Evolutionary conservation across 30 jellyfish, hydroid and myxozoan species (phyloP).

Genomic region (Clytia hemisphaerica): DNA sequence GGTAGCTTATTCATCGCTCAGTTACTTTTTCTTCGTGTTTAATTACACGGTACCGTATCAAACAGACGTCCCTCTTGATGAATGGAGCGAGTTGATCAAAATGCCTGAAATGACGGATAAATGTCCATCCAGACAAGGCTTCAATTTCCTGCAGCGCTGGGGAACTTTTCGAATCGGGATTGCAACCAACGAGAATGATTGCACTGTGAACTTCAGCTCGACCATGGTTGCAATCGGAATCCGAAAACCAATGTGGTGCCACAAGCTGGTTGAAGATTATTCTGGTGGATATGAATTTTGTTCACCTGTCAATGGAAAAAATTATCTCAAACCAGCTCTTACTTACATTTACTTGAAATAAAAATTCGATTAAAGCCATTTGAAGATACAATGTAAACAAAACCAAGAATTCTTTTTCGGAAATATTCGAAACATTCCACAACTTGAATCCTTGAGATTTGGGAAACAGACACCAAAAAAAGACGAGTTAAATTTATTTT

Average conservation of each 20-base stretch:
- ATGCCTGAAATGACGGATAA: background rate
- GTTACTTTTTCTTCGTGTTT: background rate
- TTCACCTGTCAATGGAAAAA: background rate
- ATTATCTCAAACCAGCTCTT: background rate
- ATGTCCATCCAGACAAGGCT: background rate
- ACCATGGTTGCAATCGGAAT: background rate
- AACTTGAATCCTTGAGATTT: no score
- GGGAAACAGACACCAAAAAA: no score
- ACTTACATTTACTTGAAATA: background rate
- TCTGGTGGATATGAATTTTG: constrained; percentile 12
- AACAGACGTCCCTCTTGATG: background rate
- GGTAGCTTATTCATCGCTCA: background rate
- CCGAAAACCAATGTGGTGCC: background rate
- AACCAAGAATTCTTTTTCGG: no score
- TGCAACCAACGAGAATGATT: background rate
- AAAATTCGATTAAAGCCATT: no score
- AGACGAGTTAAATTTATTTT: no score
- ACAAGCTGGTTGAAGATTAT: background rate
- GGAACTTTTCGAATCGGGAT: constrained; percentile 6
- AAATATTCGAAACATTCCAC: no score
- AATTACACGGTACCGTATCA: background rate
- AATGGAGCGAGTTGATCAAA: background rate
- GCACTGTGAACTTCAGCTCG: background rate
- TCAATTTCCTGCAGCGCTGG: background rate
- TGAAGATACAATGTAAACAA: no score